These are phyloP conservation scores for Gephyroberyx darwinii DNA, from an alignment of 2,797 vertebrate species.

Conservation along the genomic window DNA sequence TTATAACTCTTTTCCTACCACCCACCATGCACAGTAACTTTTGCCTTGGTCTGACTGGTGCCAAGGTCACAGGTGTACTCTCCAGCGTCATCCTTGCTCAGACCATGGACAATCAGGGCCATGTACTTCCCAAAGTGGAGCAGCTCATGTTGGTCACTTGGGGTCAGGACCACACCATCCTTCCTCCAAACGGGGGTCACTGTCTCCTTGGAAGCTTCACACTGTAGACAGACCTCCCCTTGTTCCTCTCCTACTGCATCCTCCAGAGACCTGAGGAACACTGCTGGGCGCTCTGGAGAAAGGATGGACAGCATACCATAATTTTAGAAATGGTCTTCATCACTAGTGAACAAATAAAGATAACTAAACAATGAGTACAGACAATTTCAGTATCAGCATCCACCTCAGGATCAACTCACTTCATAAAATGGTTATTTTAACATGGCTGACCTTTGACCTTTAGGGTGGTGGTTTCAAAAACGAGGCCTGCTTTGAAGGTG, in stretches of 20 bases:
- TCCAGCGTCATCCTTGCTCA: constrained; percentile 87
- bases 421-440: neutral
- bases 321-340: neutral
- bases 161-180: constrained; percentile 79
- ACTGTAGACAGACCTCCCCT: constrained; percentile 85
- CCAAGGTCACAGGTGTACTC: constrained; percentile 90
- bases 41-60: constrained; percentile 88
- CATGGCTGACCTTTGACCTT: constrained; percentile 88
- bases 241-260: constrained; percentile 87
- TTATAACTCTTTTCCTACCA: constrained; percentile 10
- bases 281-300: constrained; percentile 85
- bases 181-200: constrained; percentile 91
- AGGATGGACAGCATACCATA: neutral
- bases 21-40: constrained; percentile 89
- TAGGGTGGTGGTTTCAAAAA: constrained; percentile 81
- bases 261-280: constrained; percentile 92
- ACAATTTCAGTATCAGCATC: neutral
- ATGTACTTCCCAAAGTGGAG: constrained; percentile 83
- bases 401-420: neutral
- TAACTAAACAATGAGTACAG: neutral
- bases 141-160: constrained; percentile 86
- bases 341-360: constrained; percentile 8
- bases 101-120: constrained; percentile 84
- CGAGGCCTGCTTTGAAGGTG: constrained; percentile 83
- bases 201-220: constrained; percentile 90